Base-by-base conservation (phyloP, 2,113 vertebrate genomes). In the Rhynchomys soricoides region DNA sequence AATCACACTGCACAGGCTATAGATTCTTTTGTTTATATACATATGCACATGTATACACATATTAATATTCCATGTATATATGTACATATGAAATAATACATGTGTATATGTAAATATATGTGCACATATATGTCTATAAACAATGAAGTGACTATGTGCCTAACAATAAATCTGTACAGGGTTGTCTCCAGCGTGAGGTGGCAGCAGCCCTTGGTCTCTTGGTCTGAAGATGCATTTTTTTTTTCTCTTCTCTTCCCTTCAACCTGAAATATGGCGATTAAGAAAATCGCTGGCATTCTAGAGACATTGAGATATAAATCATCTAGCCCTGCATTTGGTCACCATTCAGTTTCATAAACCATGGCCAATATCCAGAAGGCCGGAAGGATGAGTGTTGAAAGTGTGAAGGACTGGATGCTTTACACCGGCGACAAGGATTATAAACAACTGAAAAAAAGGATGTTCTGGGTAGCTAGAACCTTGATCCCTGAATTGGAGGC, bases 401-500 rank as follows among this genome's bases (percentile, higher is more conserved):
- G 59, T 94, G 31, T 37, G 17, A 66, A 66, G 29, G 24, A 21
- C 55, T 50, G 34, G 24, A 24, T 48, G 31, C 37, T 81, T 86
- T 34, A 31, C 57, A 66, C 22, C 64, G 74, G 37, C 2, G 52
- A 57, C 1, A 5, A 85, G 24, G 2, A 70, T n/a, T 50, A 26
- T 68, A 68, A 86, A 52, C 2, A 24, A n/a, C 37, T 26, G 50
- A 50, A 86, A 6, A 19, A 75, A 48, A 40, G n/a, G 45, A 85
- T 88, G 40, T 31, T 82, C 5, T 57, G 74, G 34, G 48, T 62
- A 22, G 83, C 50, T 50, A 71, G 34, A 75, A 26, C 43, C 21
- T 43, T 83, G 62, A 88, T 55, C 45, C 95, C 48, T 48, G 91
- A 66, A 86, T 77, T 45, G 15, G 93, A 92, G 70, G 59, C 55